These are phyloP conservation scores for Morphnarchus princeps DNA, from an alignment of 2,113 vertebrate species.

Conservation along the genomic window DNA sequence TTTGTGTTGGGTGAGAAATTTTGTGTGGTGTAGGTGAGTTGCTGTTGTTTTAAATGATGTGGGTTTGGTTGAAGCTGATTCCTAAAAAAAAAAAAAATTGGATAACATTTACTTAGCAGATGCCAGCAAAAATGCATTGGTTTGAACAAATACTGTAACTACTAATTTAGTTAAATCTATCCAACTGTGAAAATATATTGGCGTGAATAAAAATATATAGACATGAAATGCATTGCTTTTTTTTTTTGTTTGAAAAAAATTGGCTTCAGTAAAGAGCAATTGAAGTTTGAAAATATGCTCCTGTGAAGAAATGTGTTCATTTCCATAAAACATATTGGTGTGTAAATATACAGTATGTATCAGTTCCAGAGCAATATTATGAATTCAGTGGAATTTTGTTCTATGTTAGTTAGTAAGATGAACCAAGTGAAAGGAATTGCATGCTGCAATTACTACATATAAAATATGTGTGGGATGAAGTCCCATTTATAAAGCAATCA, in stretches of 20 bases:
- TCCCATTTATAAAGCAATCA: slow-evolving; percentile 58
- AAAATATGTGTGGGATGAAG: slow-evolving; percentile 49
- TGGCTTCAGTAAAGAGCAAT: slow-evolving; percentile 58
- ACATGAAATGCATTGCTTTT: slow-evolving; percentile 29
- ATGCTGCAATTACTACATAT: slow-evolving; percentile 41
- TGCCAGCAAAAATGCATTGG: slow-evolving; percentile 34
- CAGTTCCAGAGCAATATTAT: slow-evolving; percentile 46
- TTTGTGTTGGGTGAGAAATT: neutral
- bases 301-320: slow-evolving; percentile 57
- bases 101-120: slow-evolving; percentile 34
- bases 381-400: slow-evolving; percentile 61
- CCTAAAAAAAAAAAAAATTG: neutral
- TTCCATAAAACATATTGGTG: slow-evolving; percentile 67
- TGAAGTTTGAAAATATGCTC: slow-evolving; percentile 65
- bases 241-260: slow-evolving; percentile 46
- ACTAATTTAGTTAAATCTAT: slow-evolving; percentile 63
- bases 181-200: slow-evolving; percentile 65
- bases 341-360: slow-evolving; percentile 62
- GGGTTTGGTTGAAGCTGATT: neutral
- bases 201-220: slow-evolving; percentile 57
- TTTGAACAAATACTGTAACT: slow-evolving; percentile 61
- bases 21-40: neutral
- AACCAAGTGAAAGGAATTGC: slow-evolving; percentile 45
- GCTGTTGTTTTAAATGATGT: neutral
- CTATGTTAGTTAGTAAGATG: slow-evolving; percentile 32